A percentile compares a stretch with the other conserved stretches of the same genome.
Evolutionary conservation across 2,113 vertebrate species (phyloP).

Genomic region (Micromys minutus): DNA sequence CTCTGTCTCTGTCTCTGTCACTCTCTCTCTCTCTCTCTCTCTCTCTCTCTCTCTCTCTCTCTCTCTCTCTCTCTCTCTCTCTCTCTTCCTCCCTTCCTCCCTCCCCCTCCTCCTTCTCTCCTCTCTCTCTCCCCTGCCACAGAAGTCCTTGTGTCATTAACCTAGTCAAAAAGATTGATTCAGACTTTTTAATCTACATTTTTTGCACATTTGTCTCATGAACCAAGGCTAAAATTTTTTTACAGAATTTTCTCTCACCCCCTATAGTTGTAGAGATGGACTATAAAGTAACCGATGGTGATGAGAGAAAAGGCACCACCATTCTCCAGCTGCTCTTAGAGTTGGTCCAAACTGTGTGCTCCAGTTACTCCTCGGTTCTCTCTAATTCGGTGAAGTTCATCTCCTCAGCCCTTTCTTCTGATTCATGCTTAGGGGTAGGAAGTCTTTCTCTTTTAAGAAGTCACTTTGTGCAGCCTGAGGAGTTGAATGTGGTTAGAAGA

Average conservation of each 20-base stretch:
- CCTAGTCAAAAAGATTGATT: background rate
- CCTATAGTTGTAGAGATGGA: background rate
- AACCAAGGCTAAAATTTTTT: constrained; percentile 25
- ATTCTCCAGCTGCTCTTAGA: background rate
- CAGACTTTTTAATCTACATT: background rate
- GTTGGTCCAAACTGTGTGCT: background rate
- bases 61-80: background rate
- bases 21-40: too few relatives aligned
- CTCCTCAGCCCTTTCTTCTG: background rate
- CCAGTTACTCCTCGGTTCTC: background rate
- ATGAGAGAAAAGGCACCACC: background rate
- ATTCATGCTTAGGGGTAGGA: background rate
- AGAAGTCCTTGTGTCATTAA: background rate
- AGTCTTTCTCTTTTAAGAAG: background rate
- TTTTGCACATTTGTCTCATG: background rate
- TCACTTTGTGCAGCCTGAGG: background rate
- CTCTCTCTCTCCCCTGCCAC: background rate
- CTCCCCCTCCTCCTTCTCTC: too few relatives aligned
- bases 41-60: background rate
- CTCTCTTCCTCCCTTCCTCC: background rate
- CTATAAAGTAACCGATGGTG: background rate
- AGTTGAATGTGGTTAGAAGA: background rate
- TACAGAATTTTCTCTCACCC: background rate
- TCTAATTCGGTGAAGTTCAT: background rate
- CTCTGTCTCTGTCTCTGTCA: background rate